These are phyloP conservation scores for Eciton burchellii DNA, from an alignment of 1,140 invertebrate genomes.

Conservation along the genomic window DNA sequence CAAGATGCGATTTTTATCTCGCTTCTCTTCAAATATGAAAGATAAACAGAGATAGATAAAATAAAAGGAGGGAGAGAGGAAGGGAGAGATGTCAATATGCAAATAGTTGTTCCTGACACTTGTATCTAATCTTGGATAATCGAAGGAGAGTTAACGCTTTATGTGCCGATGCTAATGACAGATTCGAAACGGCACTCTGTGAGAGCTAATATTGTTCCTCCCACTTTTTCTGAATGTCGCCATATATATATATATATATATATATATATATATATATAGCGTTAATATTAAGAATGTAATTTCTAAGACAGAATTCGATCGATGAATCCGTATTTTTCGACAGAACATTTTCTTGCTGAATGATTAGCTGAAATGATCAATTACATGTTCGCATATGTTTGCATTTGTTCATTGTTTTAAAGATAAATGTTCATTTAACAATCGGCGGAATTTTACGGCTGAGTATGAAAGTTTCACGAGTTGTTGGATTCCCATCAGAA, in stretches of 20 bases:
- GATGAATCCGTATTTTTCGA: too few species aligned
- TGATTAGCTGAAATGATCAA: too few species aligned
- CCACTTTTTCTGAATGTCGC: not conserved
- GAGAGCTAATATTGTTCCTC: not conserved
- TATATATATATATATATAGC: not conserved
- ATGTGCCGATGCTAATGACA: constrained; percentile 1
- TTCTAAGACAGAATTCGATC: not conserved
- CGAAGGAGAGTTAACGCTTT: constrained; percentile 32
- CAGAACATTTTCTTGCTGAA: too few species aligned
- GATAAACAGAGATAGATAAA: not conserved
- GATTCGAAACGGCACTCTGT: not conserved
- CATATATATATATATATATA: constrained; percentile 3
- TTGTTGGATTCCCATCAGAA: too few species aligned
- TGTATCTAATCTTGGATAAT: constrained; percentile 28
- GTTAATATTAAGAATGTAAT: not conserved
- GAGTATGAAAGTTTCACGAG: too few species aligned
- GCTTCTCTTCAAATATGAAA: not conserved
- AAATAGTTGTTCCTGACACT: constrained; percentile 29
- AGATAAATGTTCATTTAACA: too few species aligned
- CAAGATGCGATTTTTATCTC: not conserved
- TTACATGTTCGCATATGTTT: too few species aligned
- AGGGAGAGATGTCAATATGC: not conserved
- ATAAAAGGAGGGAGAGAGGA: not conserved
- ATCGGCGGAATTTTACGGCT: too few species aligned
- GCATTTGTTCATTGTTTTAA: too few species aligned